These are phyloP conservation scores for Oplegnathus fasciatus DNA, from an alignment of 2,113 vertebrate species.

Conservation along the genomic window DNA sequence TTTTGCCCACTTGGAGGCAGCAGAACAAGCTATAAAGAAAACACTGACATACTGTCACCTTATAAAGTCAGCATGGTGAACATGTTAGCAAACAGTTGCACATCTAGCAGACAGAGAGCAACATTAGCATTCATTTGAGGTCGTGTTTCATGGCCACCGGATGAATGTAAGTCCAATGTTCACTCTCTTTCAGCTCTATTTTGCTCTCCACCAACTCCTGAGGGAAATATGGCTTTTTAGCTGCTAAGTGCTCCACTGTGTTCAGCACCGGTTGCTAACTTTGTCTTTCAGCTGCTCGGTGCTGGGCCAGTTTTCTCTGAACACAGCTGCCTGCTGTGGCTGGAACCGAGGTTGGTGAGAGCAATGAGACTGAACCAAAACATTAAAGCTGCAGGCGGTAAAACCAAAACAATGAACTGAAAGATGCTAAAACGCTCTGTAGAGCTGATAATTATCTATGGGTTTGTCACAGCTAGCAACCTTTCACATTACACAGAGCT, in stretches of 20 bases:
- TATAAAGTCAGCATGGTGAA: background rate
- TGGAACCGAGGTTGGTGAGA: too few species aligned
- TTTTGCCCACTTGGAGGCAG: background rate
- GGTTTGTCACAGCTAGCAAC: background rate
- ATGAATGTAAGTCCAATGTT: background rate
- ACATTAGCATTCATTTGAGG: background rate
- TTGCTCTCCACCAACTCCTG: background rate
- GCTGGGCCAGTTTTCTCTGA: too few species aligned
- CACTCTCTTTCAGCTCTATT: background rate
- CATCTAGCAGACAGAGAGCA: background rate
- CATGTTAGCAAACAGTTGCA: background rate
- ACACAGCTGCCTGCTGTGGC: too few species aligned
- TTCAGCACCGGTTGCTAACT: background rate
- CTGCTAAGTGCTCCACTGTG: background rate
- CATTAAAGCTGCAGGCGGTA: background rate
- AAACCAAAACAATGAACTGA: background rate
- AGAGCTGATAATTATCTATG: background rate
- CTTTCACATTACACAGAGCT: background rate
- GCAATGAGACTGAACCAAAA: background rate
- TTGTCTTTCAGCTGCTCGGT: background rate
- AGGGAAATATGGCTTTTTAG: background rate
- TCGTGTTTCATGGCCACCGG: background rate
- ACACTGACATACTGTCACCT: background rate
- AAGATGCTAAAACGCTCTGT: background rate
- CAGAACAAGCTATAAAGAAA: background rate